These are phyloP conservation scores for Trochalopteron elliotii DNA, from an alignment of 2,113 vertebrate genomes.

Conservation along the genomic window DNA sequence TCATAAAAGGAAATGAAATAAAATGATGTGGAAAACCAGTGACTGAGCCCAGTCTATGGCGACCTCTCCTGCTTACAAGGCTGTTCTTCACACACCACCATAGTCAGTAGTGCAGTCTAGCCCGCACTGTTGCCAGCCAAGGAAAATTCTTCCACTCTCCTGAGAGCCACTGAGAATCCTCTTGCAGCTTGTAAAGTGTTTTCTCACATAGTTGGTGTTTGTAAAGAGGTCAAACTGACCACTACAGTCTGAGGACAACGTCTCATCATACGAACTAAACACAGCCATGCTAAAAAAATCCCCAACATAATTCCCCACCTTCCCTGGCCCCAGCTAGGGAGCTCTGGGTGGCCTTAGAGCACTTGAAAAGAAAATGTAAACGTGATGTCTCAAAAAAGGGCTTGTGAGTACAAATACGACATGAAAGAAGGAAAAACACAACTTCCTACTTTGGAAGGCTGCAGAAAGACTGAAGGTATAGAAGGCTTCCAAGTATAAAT, in stretches of 20 bases:
- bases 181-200: background rate
- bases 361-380: background rate
- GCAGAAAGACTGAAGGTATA: background rate
- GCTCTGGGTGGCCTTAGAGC: background rate
- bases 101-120: background rate
- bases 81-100: background rate
- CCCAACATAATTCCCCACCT: accelerated
- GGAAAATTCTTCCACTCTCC: background rate
- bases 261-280: background rate
- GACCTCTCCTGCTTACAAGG: background rate
- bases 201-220: background rate
- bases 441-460: background rate
- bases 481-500: background rate
- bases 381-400: background rate
- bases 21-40: background rate
- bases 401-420: background rate
- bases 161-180: background rate
- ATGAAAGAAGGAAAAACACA: background rate
- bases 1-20: background rate
- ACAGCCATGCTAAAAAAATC: accelerated
- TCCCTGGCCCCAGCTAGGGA: background rate
- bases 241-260: background rate
- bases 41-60: background rate
- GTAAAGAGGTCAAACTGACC: background rate
- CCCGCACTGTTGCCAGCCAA: background rate